phyloP scores from a whole-genome alignment of 2,797 vertebrate genomes.

The Eurystomus glaucurus region DNA sequence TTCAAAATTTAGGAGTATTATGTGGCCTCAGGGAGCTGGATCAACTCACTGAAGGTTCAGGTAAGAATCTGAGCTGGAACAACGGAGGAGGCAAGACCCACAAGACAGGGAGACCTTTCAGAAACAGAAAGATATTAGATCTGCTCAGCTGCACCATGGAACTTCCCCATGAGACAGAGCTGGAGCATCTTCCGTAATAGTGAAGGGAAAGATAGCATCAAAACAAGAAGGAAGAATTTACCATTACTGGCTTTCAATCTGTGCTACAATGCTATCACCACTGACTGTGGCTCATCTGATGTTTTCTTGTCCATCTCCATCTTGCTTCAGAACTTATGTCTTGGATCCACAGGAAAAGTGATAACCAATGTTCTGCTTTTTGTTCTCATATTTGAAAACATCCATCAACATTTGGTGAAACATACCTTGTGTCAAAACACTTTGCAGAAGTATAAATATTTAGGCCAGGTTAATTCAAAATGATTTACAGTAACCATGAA shows the following conservation, averaged over 20 bases:
- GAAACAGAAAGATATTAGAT: background rate
- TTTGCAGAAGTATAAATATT: background rate
- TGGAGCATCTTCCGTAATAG: background rate
- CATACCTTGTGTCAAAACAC: background rate
- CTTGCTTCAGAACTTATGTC: background rate
- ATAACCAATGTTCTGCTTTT: background rate
- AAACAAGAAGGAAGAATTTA: background rate
- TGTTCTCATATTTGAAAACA: background rate
- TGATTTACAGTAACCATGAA: background rate
- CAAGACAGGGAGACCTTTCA: background rate
- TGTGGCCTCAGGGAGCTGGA: background rate
- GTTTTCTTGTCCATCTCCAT: background rate
- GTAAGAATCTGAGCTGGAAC: background rate
- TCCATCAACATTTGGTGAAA: background rate
- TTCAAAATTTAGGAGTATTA: background rate
- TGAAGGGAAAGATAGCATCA: background rate
- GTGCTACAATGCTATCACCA: fast-evolving
- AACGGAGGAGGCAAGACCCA: background rate
- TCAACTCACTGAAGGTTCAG: background rate
- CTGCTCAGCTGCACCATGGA: background rate
- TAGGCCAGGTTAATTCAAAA: background rate
- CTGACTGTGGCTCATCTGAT: background rate
- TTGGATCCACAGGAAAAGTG: background rate
- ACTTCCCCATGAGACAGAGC: background rate
- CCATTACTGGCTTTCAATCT: background rate